Base-by-base conservation (phyloP, 2,888 invertebrate genomes). In the Cancer borealis region DNA sequence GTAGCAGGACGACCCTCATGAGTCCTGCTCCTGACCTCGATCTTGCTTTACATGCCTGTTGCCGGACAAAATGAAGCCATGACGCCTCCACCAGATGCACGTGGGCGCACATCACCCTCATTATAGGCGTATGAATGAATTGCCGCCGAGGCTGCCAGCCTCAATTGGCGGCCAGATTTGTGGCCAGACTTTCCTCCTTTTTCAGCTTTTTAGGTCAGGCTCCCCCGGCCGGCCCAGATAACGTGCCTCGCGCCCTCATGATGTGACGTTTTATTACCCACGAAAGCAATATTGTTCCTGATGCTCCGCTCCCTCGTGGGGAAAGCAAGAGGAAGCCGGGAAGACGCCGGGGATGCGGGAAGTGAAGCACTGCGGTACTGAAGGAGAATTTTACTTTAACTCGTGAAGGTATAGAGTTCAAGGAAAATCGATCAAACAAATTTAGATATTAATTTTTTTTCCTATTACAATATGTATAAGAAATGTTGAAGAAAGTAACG, bases 151-250 rank as follows among this genome's bases (percentile, higher is more conserved):
- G 73, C 17, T 54, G 12, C 17, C 54, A 17, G 54, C 17, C 54
- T 54, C 54, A 17, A 10, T 26, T 73, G n/a, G 73, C 4, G 14
- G n/a, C 73, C 73, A 73, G n/a, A 73, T 73, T 17, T n/a, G 73
- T 73, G 21, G 8, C 4, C n/a, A 73, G 17, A 73, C 21, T 17
- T 73, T 73, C n/a, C 4, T 26, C 12, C 10, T 54, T n/a, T 73
- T 66, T 66, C 54, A 54, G 54, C 54, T 66, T 66, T 73, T 73
- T 21, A 73, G 73, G 73, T 73, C 73, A 73, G 73, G 73, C 73
- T 73, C n/a, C 73, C 73, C 3, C 21, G 73, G 73, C n/a, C n/a
- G 73, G 21, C n/a, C 73, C 73, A 73, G 21, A 21, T 26, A 73
- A 73, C 73, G 73, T n/a, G 73, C 73, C 73, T 21, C 5, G 73